Conservation (phyloP, 2,797 vertebrate genomes). For the Leucoraja ocellata region DNA sequence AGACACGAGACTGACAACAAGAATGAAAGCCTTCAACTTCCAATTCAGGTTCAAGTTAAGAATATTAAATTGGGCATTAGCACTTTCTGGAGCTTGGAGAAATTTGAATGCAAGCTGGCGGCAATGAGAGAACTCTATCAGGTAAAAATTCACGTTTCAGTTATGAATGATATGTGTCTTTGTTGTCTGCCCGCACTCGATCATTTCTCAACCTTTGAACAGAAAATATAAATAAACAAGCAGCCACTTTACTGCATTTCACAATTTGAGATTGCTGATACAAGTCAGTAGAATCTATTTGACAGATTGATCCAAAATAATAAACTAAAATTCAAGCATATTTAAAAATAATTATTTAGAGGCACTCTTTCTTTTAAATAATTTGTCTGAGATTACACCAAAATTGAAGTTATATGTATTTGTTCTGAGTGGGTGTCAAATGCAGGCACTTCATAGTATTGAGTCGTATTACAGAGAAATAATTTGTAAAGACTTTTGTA, state of each 20-base stretch:
- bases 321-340: background rate
- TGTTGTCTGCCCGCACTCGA: background rate
- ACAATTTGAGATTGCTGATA: background rate
- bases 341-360: background rate
- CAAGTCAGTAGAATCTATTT: background rate
- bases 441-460: background rate
- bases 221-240: background rate
- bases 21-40: conserved; percentile 45
- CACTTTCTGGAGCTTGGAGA: conserved; percentile 85
- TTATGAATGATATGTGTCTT: background rate
- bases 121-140: conserved; percentile 84
- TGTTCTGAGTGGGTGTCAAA: background rate
- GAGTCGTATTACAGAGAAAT: background rate
- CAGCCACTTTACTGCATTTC: background rate
- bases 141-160: conserved; percentile 54
- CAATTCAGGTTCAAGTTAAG: conserved; percentile 71
- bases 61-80: conserved; percentile 79
- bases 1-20: conserved; percentile 66
- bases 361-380: background rate
- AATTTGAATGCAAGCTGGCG: conserved; percentile 84
- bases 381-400: background rate
- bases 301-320: background rate
- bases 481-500: background rate
- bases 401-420: background rate
- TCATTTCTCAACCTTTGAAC: background rate